phyloP scores from a whole-genome alignment of 2,888 invertebrate genomes.

The Xestia ashworthii region DNA sequence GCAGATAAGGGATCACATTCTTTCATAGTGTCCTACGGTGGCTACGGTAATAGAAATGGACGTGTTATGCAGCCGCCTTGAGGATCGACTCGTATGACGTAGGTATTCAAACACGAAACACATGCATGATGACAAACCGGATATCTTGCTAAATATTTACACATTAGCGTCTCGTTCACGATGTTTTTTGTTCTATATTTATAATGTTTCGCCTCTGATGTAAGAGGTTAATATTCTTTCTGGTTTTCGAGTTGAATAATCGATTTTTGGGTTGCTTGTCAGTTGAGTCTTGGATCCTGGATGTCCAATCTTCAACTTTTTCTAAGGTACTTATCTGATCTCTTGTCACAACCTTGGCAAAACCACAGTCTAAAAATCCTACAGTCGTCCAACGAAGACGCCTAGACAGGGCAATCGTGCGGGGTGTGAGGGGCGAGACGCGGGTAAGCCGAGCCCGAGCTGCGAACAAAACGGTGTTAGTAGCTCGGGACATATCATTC shows the following conservation, averaged over 20 bases:
- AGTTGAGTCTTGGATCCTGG: background rate
- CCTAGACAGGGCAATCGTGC: too few species aligned
- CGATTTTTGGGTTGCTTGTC: background rate
- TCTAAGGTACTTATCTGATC: background rate
- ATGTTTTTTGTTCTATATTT: conserved; percentile 43
- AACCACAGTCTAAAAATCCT: too few species aligned
- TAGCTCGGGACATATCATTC: too few species aligned
- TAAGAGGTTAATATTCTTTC: conserved; percentile 44
- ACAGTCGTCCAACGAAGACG: too few species aligned
- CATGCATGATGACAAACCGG: conserved; percentile 58
- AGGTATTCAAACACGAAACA: conserved; percentile 49
- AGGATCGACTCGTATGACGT: conserved; percentile 50
- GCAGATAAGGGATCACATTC: conserved; percentile 45
- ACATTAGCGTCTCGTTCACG: conserved; percentile 40
- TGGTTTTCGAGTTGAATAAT: conserved; percentile 6
- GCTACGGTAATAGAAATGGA: conserved; percentile 3
- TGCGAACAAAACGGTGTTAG: too few species aligned
- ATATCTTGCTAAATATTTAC: conserved; percentile 61
- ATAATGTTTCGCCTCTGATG: conserved; percentile 20
- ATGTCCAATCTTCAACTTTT: background rate
- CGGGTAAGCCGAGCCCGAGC: too few species aligned
- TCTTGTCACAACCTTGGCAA: background rate
- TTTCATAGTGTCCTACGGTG: conserved; percentile 10
- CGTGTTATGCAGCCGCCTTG: conserved; percentile 24
- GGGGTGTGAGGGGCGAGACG: too few species aligned